Conservation (phyloP, 2,888 invertebrate genomes). For the Barypeithes pellucidus region DNA sequence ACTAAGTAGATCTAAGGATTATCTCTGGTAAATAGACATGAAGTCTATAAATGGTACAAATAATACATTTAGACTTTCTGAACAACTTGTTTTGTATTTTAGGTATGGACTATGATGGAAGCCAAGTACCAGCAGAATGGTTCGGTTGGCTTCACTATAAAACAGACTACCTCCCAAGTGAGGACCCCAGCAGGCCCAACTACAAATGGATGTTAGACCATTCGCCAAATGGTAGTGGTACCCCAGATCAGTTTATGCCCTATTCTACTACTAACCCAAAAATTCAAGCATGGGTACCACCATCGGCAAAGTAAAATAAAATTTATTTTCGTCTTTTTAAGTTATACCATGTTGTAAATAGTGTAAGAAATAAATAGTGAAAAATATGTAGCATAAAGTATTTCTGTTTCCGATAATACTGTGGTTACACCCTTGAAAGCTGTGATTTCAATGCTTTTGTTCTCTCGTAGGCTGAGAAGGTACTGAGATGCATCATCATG, state of each 20-base stretch:
- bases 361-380: slow-evolving; percentile 20
- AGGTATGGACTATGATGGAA: slow-evolving; percentile 77
- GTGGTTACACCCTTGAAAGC: too few species aligned
- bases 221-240: slow-evolving; percentile 89
- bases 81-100: too few species aligned
- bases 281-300: slow-evolving; percentile 88
- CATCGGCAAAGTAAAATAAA: slow-evolving; percentile 44
- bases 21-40: too few species aligned
- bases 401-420: too few species aligned
- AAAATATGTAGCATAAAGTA: background rate
- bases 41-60: too few species aligned
- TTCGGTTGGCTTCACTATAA: slow-evolving; percentile 98
- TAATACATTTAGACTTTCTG: too few species aligned
- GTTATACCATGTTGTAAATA: slow-evolving; percentile 16
- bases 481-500: too few species aligned
- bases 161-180: slow-evolving; percentile 80
- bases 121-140: slow-evolving; percentile 97
- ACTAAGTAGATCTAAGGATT: too few species aligned
- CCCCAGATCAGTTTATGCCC: slow-evolving; percentile 87
- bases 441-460: too few species aligned
- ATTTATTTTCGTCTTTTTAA: background rate
- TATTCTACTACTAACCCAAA: slow-evolving; percentile 93
- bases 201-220: slow-evolving; percentile 92
- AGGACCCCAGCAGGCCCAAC: slow-evolving; percentile 81
- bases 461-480: too few species aligned